These are phyloP conservation scores for Albula glossodonta DNA, from an alignment of 2,113 vertebrate genomes.

Conservation along the genomic window DNA sequence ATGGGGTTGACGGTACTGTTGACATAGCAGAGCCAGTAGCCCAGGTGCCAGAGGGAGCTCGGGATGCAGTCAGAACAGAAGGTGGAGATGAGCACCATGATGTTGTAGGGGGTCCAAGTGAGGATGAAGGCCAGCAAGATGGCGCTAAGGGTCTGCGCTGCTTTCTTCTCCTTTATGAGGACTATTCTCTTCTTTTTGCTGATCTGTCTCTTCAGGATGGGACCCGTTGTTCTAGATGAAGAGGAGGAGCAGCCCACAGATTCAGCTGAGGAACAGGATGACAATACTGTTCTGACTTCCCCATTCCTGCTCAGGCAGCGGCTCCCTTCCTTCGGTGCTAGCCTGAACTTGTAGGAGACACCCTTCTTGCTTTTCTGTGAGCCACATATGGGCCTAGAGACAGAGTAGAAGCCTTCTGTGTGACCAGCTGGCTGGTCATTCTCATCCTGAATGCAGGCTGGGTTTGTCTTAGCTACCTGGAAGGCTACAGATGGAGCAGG, in stretches of 20 bases:
- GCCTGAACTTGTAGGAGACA: constrained; percentile 87
- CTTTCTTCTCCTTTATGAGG: constrained; percentile 94
- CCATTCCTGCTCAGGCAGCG: constrained; percentile 76
- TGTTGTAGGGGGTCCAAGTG: constrained; percentile 98
- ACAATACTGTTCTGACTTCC: constrained; percentile 78
- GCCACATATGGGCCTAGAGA: constrained; percentile 70
- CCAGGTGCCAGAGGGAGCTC: constrained; percentile 90
- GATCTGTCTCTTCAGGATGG: constrained; percentile 85
- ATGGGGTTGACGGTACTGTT: constrained; percentile 98
- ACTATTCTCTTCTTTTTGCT: constrained; percentile 97
- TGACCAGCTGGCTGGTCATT: constrained; percentile 71
- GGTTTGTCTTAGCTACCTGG: constrained; percentile 74
- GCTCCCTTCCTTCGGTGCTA: constrained; percentile 80
- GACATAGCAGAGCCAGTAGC: constrained; percentile 97
- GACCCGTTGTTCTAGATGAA: constrained; percentile 74
- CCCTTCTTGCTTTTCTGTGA: constrained; percentile 79
- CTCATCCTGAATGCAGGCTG: constrained; percentile 64
- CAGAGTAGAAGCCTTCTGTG: constrained; percentile 78
- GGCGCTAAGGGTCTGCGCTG: constrained; percentile 94
- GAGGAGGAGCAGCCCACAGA: constrained; percentile 80
- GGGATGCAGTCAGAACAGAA: constrained; percentile 98
- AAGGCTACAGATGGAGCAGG: constrained; percentile 68
- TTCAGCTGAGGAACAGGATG: constrained; percentile 82
- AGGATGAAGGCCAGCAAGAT: constrained; percentile 96
- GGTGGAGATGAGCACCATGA: constrained; percentile 97